Conservation (phyloP, 2,113 vertebrate genomes). For the Myocastor coypus region DNA sequence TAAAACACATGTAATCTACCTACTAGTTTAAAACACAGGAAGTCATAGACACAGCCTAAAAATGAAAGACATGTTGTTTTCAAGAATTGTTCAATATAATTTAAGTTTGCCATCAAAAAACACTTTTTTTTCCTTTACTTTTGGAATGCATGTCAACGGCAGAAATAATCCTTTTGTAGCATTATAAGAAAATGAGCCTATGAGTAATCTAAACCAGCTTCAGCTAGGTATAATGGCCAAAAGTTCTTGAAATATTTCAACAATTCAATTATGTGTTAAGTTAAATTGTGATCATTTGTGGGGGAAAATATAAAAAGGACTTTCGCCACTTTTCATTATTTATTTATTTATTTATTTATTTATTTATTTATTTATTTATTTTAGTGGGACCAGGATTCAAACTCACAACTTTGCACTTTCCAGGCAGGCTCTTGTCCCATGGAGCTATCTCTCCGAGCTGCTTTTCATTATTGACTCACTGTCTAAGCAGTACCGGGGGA, state of each 20-base stretch:
- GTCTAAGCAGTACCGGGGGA: background rate
- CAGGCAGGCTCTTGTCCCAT: too few species aligned
- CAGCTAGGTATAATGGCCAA: background rate
- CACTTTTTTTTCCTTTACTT: background rate
- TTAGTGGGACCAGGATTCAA: too few species aligned
- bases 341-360: too few species aligned
- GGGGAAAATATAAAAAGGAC: background rate
- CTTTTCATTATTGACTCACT: conserved; percentile 45
- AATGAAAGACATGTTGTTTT: background rate
- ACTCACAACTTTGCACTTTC: too few species aligned
- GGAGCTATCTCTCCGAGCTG: too few species aligned
- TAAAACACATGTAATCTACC: background rate
- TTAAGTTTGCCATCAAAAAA: background rate
- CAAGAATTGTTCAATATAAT: background rate
- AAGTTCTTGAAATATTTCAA: background rate
- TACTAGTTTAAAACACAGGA: background rate
- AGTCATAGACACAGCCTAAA: background rate
- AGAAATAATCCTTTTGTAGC: background rate
- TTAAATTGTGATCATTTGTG: conserved; percentile 3
- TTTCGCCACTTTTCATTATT: conserved; percentile 1
- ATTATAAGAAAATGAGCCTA: background rate
- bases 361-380: too few species aligned
- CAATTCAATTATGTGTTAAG: background rate
- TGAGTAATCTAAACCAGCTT: background rate
- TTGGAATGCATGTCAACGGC: background rate